A percentile compares a stretch with the other conserved stretches of the same genome.
Evolutionary conservation across 2,888 invertebrate genomes (phyloP).

Genomic region (Dolichomitus sp.): DNA sequence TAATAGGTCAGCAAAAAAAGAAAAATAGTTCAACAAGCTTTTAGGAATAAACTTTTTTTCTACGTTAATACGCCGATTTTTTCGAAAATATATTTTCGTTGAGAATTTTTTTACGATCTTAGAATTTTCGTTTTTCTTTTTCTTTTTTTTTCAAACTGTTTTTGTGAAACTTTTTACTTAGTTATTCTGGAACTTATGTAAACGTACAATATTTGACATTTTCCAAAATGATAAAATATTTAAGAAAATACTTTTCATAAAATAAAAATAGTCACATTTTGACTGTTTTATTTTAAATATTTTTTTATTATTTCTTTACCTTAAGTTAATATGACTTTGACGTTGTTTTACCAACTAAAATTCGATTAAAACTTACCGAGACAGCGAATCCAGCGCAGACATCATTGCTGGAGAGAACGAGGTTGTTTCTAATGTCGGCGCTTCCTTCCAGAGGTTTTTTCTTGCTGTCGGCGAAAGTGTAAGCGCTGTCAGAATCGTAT

Average conservation of each 20-base stretch:
- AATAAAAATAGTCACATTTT: too few relatives aligned
- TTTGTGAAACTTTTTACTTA: not conserved
- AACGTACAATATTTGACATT: too few relatives aligned
- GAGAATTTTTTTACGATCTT: too few relatives aligned
- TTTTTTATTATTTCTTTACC: too few relatives aligned
- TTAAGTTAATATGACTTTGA: not conserved
- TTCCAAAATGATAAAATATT: not conserved
- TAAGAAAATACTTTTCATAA: conserved; percentile 36
- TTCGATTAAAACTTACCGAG: conserved; percentile 86
- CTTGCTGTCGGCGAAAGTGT: conserved; percentile 89
- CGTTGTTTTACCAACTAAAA: not conserved
- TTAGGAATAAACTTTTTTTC: too few relatives aligned
- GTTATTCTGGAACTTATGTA: too few relatives aligned
- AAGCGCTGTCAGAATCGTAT: conserved; percentile 88
- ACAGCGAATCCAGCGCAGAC: conserved; percentile 91
- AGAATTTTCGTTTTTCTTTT: too few relatives aligned
- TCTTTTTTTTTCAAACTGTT: too few relatives aligned
- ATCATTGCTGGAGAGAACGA: conserved; percentile 87
- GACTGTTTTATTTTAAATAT: not conserved
- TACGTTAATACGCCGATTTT: too few relatives aligned
- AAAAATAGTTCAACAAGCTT: not conserved
- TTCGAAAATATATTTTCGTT: too few relatives aligned
- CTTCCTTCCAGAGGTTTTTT: conserved; percentile 89
- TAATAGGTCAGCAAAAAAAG: not conserved
- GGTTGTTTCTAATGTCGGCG: conserved; percentile 87